These are phyloP conservation scores for Lasiurus cinereus DNA, from an alignment of 2,113 vertebrate species.

Conservation along the genomic window DNA sequence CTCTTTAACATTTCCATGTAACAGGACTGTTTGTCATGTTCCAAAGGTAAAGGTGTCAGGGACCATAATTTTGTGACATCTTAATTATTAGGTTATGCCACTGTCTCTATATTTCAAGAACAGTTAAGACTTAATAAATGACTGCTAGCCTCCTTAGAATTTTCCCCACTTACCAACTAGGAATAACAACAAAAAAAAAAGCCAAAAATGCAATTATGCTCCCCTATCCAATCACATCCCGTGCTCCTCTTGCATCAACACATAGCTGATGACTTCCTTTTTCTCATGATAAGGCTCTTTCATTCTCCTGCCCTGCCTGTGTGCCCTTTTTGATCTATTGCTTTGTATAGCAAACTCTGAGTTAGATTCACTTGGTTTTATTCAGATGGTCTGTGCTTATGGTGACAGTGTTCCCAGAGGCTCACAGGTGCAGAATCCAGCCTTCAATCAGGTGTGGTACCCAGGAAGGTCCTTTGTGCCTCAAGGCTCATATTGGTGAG, in stretches of 20 bases:
- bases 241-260: not conserved
- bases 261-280: not conserved
- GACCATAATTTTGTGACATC: slow-evolving; percentile 25
- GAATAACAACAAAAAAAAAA: not conserved
- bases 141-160: not conserved
- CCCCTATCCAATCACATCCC: not conserved
- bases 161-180: not conserved
- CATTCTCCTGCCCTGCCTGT: not conserved
- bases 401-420: not conserved
- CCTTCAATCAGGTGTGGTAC: not conserved
- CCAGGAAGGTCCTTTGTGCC: not conserved
- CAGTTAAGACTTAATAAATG: slow-evolving; percentile 11
- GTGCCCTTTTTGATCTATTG: not conserved
- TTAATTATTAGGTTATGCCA: not conserved
- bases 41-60: not conserved
- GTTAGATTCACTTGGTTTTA: not conserved
- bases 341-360: not conserved
- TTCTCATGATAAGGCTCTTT: not conserved
- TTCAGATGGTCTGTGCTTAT: not conserved
- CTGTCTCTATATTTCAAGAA: not conserved
- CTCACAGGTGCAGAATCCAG: not conserved
- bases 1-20: not conserved
- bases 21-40: not conserved
- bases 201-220: not conserved
- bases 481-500: not conserved